A percentile compares a stretch with the other conserved stretches of the same genome.
These are phyloP conservation scores for Actinernus sp. DNA, from an alignment of 92 coral and sea anemone genomes.

Conservation along the genomic window DNA sequence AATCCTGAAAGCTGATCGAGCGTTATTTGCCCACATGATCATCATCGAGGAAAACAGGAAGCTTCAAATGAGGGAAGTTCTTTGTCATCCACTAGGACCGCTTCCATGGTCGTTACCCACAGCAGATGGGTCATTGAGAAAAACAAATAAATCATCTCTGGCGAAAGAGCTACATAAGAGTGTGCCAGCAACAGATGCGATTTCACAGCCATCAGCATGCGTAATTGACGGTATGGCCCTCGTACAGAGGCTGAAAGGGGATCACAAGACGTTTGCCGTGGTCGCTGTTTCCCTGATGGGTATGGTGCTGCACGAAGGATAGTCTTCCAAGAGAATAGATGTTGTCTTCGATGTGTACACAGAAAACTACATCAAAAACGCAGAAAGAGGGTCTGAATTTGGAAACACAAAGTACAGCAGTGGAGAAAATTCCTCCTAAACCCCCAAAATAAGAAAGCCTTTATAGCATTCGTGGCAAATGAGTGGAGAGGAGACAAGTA, in stretches of 20 bases:
- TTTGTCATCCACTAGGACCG: conserved; percentile 61
- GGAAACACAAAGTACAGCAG: conserved; percentile 61
- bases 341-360: conserved; percentile 48
- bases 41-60: conserved; percentile 45
- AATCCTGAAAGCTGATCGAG: conserved; percentile 43
- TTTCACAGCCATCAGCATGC: conserved; percentile 34
- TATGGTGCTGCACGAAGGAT: conserved; percentile 24
- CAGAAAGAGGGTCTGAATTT: conserved; percentile 48
- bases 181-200: conserved; percentile 18
- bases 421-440: conserved; percentile 60
- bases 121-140: conserved; percentile 39
- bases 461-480: conserved; percentile 42
- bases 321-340: conserved; percentile 35
- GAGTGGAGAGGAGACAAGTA: conserved; percentile 19
- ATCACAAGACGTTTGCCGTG: conserved; percentile 32
- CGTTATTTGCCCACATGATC: conserved; percentile 32
- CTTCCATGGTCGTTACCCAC: conserved; percentile 64
- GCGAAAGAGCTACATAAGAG: conserved; percentile 32
- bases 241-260: conserved; percentile 33
- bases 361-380: conserved; percentile 52
- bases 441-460: conserved; percentile 62
- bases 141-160: conserved; percentile 22
- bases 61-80: conserved; percentile 49
- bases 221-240: conserved; percentile 37
- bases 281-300: conserved; percentile 24